Base-by-base conservation (phyloP, 2,113 vertebrate genomes). In the Sus scrofa region DNA sequence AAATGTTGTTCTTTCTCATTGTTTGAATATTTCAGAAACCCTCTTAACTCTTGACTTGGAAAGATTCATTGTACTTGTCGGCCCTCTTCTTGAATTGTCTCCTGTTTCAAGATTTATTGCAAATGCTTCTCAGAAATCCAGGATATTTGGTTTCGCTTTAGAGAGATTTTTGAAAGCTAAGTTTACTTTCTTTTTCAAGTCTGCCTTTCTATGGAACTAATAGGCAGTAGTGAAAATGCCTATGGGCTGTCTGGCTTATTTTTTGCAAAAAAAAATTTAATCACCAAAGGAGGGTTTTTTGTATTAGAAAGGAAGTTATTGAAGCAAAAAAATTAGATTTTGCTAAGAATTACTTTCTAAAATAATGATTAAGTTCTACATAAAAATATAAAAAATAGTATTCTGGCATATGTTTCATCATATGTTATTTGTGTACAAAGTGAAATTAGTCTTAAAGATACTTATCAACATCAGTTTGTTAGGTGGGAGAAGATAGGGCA, bases 291-390 rank as follows among this genome's bases (percentile, higher is more conserved):
- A 91, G 94, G 44, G 44, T 44, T 44, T 78, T 91, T 91, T 96
- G 95, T 87, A 95, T 97, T 95, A 96, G 91, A 98, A 98, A 95
- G 82, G 86, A 97, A 96, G 82, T 97, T 81, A 93, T 97, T 97
- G 32, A 95, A 68, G 70, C 91, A 91, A 96, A 91, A 96, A 98
- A 97, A 96, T 94, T 92, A 94, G 10, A 96, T 95, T 96, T 84
- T 97, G 97, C 92, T 94, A 92, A 83, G 84, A 81, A 37, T 92
- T 84, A 91, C 50, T 96, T 95, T 89, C 10, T 95, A 88, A 97
- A 86, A 87, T 62, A 96, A 26, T 85, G 39, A 89, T 95, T 95
- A 96, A 96, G 96, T 93, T 93, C 39, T 94, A 89, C 22, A 63
- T 97, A 89, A 89, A 95, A 92, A 75, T 97, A 11, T 7, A 50